Conservation (phyloP, 2,113 vertebrate species). For the Psophia crepitans region DNA sequence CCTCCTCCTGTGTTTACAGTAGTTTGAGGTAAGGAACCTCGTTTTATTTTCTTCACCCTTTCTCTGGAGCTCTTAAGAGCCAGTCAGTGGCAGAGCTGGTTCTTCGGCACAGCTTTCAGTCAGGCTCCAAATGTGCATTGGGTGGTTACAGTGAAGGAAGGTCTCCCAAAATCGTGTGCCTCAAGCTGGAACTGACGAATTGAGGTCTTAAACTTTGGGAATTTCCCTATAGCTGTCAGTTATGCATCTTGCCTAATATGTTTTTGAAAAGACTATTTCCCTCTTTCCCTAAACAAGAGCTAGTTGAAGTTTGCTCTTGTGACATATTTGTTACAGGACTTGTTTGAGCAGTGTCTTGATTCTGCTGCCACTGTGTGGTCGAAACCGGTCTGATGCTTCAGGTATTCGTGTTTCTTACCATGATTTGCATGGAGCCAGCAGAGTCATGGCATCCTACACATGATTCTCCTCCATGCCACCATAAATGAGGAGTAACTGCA, state of each 20-base stretch:
- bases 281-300: neutral
- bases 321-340: neutral
- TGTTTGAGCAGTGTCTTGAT: constrained; percentile 22
- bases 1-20: neutral
- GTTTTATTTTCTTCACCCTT: neutral
- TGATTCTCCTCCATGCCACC: rapidly evolving
- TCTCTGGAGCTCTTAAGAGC: neutral
- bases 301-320: neutral
- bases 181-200: neutral
- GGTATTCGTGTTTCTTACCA: neutral
- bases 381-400: neutral
- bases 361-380: constrained; percentile 71
- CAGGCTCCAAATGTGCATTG: neutral
- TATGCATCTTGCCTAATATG: rapidly evolving
- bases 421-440: rapidly evolving
- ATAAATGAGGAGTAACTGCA: neutral
- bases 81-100: neutral
- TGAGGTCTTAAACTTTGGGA: neutral
- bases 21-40: neutral
- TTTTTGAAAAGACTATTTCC: neutral
- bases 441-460: neutral
- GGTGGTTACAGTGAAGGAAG: neutral
- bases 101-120: neutral
- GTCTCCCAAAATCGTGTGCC: rapidly evolving
- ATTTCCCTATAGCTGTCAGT: neutral